phyloP scores from a whole-genome alignment of 2,113 vertebrate genomes.

The Melospiza melodia region DNA sequence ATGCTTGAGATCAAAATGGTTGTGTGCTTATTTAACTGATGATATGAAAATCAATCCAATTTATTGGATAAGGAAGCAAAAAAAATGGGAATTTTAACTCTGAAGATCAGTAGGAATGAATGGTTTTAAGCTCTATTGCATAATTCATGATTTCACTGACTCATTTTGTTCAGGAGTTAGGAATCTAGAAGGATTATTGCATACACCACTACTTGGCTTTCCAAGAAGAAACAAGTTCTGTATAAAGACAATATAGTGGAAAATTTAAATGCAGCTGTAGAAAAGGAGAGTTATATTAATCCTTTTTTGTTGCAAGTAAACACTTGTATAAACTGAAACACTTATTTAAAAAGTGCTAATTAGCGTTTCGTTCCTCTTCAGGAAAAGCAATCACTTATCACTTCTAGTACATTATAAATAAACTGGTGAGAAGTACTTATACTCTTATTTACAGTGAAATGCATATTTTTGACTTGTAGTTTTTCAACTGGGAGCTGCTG shows the following conservation, averaged over 20 bases:
- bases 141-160: background rate
- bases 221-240: background rate
- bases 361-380: background rate
- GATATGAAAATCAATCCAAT: background rate
- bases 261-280: background rate
- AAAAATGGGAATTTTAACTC: background rate
- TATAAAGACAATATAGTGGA: background rate
- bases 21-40: background rate
- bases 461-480: background rate
- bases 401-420: constrained; percentile 1
- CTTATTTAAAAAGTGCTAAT: background rate
- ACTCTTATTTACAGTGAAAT: background rate
- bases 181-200: background rate
- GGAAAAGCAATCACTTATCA: constrained; percentile 4
- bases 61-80: background rate
- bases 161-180: background rate
- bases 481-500: background rate
- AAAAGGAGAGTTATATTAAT: background rate
- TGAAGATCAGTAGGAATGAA: background rate
- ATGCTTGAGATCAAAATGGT: background rate
- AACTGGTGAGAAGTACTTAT: background rate
- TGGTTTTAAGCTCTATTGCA: background rate
- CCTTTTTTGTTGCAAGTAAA: background rate
- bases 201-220: background rate
- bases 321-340: background rate